Evolutionary conservation across 2,113 vertebrate species (phyloP).

Genomic region (Hypomesus transpacificus): DNA sequence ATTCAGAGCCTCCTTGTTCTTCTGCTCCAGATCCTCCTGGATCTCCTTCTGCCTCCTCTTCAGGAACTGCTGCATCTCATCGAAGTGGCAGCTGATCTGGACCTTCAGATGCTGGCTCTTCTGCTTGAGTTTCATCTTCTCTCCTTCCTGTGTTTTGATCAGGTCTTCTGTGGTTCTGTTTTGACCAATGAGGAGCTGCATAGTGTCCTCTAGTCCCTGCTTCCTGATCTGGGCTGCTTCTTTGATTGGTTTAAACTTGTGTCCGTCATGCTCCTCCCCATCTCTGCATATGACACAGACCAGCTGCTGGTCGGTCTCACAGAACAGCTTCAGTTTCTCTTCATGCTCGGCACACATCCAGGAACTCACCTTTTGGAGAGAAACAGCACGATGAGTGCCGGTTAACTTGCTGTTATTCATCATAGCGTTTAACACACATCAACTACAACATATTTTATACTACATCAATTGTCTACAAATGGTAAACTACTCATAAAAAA

Average conservation of each 20-base stretch:
- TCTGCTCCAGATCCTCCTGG: constrained; percentile 22
- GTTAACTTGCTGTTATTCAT: background rate
- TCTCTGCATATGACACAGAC: constrained; percentile 60
- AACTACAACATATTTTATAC: too few species aligned
- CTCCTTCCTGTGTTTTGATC: constrained; percentile 31
- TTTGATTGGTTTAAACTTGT: constrained; percentile 54
- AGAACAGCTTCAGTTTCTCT: constrained; percentile 61
- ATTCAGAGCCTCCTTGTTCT: constrained; percentile 17
- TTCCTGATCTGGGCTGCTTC: constrained; percentile 43
- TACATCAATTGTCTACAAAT: too few species aligned
- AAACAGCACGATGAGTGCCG: background rate
- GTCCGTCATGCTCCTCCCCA: constrained; percentile 43
- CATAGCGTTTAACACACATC: background rate
- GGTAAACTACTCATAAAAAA: too few species aligned
- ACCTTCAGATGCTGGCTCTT: constrained; percentile 33
- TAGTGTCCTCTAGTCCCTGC: constrained; percentile 20
- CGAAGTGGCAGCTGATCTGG: constrained; percentile 45
- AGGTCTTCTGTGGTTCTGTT: constrained; percentile 6
- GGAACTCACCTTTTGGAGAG: constrained; percentile 1
- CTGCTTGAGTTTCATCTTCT: constrained; percentile 40
- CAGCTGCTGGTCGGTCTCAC: constrained; percentile 54
- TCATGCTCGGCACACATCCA: constrained; percentile 54
- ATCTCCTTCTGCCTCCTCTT: constrained; percentile 50
- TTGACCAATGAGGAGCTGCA: constrained; percentile 25
- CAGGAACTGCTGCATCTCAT: constrained; percentile 53